These are phyloP conservation scores for Saccopteryx bilineata DNA, from an alignment of 2,113 vertebrate species.

Conservation along the genomic window DNA sequence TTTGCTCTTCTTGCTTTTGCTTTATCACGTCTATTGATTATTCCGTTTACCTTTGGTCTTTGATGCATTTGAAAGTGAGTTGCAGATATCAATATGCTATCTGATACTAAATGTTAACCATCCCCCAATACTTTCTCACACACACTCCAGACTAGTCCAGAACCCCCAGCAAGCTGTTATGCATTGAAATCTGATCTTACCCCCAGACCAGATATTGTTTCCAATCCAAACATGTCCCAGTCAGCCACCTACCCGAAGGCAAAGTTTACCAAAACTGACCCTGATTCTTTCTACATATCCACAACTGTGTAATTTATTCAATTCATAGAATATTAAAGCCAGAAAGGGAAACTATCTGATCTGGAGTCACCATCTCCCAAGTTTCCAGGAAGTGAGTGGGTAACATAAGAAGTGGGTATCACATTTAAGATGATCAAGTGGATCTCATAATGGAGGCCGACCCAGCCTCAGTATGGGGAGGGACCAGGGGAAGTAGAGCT, in stretches of 20 bases:
- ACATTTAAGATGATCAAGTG: not conserved
- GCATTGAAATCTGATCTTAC: not conserved
- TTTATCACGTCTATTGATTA: not conserved
- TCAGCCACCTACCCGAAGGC: not conserved
- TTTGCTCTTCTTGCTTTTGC: not conserved
- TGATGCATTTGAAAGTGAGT: not conserved
- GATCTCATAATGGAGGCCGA: not conserved
- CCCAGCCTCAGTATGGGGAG: not conserved
- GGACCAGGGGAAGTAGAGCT: not conserved
- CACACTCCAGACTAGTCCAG: not conserved
- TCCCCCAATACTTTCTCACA: not conserved
- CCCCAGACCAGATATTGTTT: not conserved
- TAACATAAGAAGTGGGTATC: not conserved
- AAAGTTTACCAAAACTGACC: not conserved
- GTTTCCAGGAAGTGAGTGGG: not conserved
- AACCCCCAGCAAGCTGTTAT: not conserved
- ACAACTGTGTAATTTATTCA: constrained; percentile 1
- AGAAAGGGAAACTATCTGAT: not conserved
- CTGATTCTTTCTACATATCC: not conserved
- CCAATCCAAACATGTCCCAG: not conserved
- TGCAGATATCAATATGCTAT: not conserved
- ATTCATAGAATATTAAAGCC: not conserved
- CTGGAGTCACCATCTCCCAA: not conserved
- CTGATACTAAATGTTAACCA: not conserved
- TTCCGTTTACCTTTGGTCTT: not conserved